A percentile compares a stretch with the other conserved stretches of the same genome.
Evolutionary conservation across 2,888 invertebrate species (phyloP).

Genomic region (Holacanthella duospinosa): DNA sequence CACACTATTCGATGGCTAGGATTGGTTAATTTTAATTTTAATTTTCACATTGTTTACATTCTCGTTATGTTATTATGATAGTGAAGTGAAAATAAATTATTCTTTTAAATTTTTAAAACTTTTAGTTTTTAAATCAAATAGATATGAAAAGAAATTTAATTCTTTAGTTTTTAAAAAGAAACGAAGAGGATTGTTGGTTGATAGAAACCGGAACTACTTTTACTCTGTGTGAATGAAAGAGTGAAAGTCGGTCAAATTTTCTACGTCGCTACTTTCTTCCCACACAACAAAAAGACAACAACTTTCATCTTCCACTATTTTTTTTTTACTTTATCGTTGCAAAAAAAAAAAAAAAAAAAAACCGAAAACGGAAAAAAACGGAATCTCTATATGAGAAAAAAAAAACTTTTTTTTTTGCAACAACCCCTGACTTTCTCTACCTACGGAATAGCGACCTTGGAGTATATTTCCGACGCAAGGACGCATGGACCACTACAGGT

Average conservation of each 20-base stretch:
- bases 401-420: no score
- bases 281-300: background rate
- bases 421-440: no score
- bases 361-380: background rate
- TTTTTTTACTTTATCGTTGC: background rate
- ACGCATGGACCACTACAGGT: no score
- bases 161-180: no score
- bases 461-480: no score
- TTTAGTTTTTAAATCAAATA: constrained; percentile 12
- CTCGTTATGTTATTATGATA: background rate
- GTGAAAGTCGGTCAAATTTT: no score
- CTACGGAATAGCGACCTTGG: no score
- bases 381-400: no score
- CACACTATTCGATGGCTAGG: background rate
- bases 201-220: background rate
- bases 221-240: background rate
- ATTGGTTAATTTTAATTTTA: no score
- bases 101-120: background rate
- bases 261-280: no score
- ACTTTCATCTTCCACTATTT: background rate
- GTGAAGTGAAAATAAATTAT: background rate
- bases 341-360: background rate
- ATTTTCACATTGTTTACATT: no score
- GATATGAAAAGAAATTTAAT: no score
- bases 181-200: background rate